Base-by-base conservation (phyloP, 2,113 vertebrate genomes). In the Catagonus wagneri region DNA sequence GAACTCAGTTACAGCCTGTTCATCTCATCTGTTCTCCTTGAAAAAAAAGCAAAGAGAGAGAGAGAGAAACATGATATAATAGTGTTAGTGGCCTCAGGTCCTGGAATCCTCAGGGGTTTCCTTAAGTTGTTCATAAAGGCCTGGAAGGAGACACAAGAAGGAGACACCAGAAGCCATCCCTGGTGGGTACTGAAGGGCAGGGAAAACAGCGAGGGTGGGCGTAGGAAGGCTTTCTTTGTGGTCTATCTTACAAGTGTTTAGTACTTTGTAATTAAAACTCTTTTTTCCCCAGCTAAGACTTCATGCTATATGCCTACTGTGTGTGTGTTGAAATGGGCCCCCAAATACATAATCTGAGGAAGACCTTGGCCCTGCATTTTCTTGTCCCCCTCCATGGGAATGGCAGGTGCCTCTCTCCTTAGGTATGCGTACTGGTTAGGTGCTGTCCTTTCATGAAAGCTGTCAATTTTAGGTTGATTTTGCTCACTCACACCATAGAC, bases 251-350 rank as follows among this genome's bases (percentile, higher is more conserved):
- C 27, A 69, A 83, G 50, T 44, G 4, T 34, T 89, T 88, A 52
- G 75, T 88, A 81, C 16, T 95, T 93, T 44, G 52, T n/a, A 78
- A 83, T 86, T 66, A 86, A 93, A 96, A 81, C 4, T 79, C 2
- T 74, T 54, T 75, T 63, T 7, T 68, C 66, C 75, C 75, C 58
- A 36, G 52, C 34, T 89, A 27, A 83, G 52, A 69, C 61, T 84
- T 87, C 22, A 68, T 75, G n/a, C 17, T 68, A 23, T 78, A 20
- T 88, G 36, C 15, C 50, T n/a, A 69, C 6, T 78, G 20, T 74
- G 29, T 83, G 44, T 92, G 52, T 44, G 44, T 44, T 8, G 44
- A 63, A 12, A 19, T 8, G 58, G 19, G 66, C 7, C 19, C 27
- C 50, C 20, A 15, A 76, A 65, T 83, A 72, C 34, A 88, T n/a